Evolutionary conservation across 2,888 invertebrate species (phyloP).

Genomic region (Chydorus sphaericus): DNA sequence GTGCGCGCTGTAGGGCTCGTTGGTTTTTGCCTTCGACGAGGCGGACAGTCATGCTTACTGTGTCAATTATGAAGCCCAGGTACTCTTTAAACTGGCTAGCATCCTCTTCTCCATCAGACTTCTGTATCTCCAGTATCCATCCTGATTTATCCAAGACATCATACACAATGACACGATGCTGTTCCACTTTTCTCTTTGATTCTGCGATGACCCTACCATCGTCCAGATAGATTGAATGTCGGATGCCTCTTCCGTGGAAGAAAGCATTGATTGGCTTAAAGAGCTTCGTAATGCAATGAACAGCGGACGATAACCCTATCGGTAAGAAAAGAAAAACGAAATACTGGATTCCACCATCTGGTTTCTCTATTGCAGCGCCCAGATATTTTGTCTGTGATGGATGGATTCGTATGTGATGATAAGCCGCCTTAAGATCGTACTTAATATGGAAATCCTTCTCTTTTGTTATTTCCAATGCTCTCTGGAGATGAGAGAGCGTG

Average conservation of each 20-base stretch:
- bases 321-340: neutral
- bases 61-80: conserved; percentile 4
- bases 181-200: neutral
- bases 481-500: neutral
- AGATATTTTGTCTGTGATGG: neutral
- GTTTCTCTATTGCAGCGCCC: neutral
- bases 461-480: neutral
- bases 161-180: neutral
- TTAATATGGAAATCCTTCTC: neutral
- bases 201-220: neutral
- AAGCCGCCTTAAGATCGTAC: neutral
- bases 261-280: neutral
- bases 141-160: neutral
- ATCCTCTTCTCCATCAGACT: neutral
- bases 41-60: neutral
- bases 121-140: neutral
- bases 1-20: neutral
- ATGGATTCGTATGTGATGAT: neutral
- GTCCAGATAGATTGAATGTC: neutral
- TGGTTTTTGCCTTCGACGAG: neutral
- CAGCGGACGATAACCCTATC: neutral
- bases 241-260: neutral
- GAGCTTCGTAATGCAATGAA: neutral
- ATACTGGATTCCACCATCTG: neutral
- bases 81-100: neutral